phyloP scores from a whole-genome alignment of 2,888 invertebrate species.

The Drosophila austrosaltans region DNA sequence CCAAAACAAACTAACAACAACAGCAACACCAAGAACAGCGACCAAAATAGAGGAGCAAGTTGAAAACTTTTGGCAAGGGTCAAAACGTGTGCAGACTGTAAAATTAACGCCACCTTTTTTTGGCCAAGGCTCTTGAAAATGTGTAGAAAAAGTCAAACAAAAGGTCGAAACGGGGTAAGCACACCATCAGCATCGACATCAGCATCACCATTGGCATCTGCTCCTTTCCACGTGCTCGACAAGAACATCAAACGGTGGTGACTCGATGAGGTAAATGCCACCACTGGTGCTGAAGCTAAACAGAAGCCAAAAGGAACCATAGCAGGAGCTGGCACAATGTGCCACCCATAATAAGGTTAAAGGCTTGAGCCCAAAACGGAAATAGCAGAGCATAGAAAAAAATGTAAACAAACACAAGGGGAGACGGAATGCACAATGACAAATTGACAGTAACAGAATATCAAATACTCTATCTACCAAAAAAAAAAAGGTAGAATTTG shows the following conservation, averaged over 20 bases:
- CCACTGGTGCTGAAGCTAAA: not conserved
- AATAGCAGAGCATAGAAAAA: slow-evolving; percentile 9
- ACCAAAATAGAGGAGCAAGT: slow-evolving; percentile 18
- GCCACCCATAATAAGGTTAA: slow-evolving; percentile 11
- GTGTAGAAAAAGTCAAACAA: slow-evolving; percentile 62
- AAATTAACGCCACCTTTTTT: slow-evolving; percentile 74
- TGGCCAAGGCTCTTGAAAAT: slow-evolving; percentile 45
- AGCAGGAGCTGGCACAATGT: slow-evolving; percentile 12
- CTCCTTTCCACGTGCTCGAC: slow-evolving; percentile 9
- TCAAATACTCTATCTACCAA: not conserved
- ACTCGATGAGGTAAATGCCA: slow-evolving; percentile 23
- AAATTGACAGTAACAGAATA: not conserved
- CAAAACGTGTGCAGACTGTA: slow-evolving; percentile 73
- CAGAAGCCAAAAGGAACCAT: not conserved
- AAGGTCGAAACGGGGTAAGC: slow-evolving; percentile 32
- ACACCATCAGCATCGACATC: slow-evolving; percentile 38
- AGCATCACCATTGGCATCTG: slow-evolving; percentile 37
- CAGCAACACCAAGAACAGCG: slow-evolving; percentile 22
- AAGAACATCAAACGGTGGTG: slow-evolving; percentile 46
- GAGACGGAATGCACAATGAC: not conserved
- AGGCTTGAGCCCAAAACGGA: slow-evolving; percentile 6
- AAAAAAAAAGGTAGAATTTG: not conserved
- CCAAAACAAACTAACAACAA: slow-evolving; percentile 61
- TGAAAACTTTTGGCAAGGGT: slow-evolving; percentile 62
- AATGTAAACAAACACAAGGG: not conserved